Base-by-base conservation (phyloP, 2,797 vertebrate species). In the Labeo calbasu region DNA sequence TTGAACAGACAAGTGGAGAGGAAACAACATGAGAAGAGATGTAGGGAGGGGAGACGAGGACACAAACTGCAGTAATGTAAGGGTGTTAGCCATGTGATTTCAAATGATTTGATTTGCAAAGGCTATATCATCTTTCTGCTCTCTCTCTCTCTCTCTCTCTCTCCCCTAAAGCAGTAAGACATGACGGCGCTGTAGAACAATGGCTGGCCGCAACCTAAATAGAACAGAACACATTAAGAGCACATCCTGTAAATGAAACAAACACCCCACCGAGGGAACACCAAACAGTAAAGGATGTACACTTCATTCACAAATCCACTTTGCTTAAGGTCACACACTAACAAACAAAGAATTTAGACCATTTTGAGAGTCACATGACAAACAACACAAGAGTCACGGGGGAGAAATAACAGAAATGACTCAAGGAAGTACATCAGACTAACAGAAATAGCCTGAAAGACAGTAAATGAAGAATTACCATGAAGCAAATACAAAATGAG, bases 41-140 rank as follows among this genome's bases (percentile, higher is more conserved):
- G 5, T 23, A 81, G 66, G 36, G 13, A 70, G 15, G 15, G 8
- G 32, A 40, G 11, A 40, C 23, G 1, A 48, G 40, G 57, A 63
- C 40, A 63, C n/a, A 50, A 32, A 65, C 40, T 65, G 40, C n/a
- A 48, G n/a, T 25, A 46, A 61, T 50, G 40, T 28, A 28, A 46
- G 40, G 10, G 10, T 48, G 73, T 76, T 57, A 40, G 77, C n/a
- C 57, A 25, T 61, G 40, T 48, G 57, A 63, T 77, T 46, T 77
- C 14, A 36, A 61, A 17, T 28, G 9, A 77, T 63, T 77, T 6
- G 36, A 78, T 78, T 65, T 63, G 59, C 23, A 78, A 65, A 9
- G 57, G 43, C 23, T 48, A 7, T 8, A 77, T 63, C n/a, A 77
- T 28, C 76, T 46, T 43, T 36, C 55, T 59, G 28, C 17, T 2